Conservation (phyloP, 2,113 vertebrate species). For the Toxotes jaculatrix region DNA sequence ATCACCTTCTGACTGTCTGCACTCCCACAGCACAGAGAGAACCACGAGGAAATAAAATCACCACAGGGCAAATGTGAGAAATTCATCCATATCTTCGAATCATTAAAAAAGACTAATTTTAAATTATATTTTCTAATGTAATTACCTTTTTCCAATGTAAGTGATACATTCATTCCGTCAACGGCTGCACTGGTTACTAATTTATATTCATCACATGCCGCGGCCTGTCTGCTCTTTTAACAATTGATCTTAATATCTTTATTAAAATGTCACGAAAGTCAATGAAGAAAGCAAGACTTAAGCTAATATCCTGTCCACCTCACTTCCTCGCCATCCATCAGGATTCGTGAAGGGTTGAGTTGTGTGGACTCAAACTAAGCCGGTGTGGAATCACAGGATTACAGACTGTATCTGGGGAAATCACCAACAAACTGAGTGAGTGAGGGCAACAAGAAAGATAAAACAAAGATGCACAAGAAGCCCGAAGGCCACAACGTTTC, state of each 20-base stretch:
- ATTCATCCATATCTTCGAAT: constrained; percentile 41
- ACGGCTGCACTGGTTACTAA: constrained; percentile 5
- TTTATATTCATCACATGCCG: constrained; percentile 47
- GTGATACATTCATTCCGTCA: not conserved
- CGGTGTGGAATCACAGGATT: not conserved
- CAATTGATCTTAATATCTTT: constrained; percentile 34
- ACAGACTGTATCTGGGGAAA: not conserved
- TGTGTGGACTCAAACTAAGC: constrained; percentile 1
- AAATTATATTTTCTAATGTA: constrained; percentile 31
- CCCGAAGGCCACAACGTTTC: constrained; percentile 10
- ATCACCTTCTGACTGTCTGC: constrained; percentile 24
- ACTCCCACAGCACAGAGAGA: not conserved
- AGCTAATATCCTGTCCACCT: constrained; percentile 5
- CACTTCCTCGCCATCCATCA: constrained; percentile 24
- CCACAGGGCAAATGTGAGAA: constrained; percentile 23
- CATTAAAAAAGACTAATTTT: constrained; percentile 34
- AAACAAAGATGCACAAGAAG: not conserved
- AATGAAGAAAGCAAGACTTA: constrained; percentile 19
- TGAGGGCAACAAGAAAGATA: not conserved
- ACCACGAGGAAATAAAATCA: constrained; percentile 32
- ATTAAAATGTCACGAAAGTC: constrained; percentile 52
- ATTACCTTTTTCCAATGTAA: constrained; percentile 30
- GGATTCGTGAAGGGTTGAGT: constrained; percentile 9
- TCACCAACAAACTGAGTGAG: not conserved
- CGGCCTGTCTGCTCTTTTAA: constrained; percentile 27